A percentile compares a stretch with the other conserved stretches of the same genome.
phyloP scores from a whole-genome alignment of 2,888 invertebrate species.

The Dioctria rufipes region DNA sequence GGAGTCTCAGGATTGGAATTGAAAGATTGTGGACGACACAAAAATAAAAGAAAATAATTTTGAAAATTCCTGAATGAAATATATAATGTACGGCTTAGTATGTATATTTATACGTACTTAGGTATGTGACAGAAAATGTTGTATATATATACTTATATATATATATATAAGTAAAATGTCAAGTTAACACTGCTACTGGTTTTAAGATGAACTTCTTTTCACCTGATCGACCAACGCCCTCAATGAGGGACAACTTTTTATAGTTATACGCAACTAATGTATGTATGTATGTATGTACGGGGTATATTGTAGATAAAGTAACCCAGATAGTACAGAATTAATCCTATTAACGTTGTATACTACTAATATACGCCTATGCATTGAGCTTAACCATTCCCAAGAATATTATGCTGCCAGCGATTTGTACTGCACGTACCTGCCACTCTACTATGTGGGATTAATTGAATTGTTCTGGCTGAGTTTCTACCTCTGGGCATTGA shows the following conservation, averaged over 20 bases:
- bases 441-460: conserved; percentile 16
- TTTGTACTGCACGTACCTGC: neutral
- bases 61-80: neutral
- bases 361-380: neutral
- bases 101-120: neutral
- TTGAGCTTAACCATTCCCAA: neutral
- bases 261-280: too few species aligned
- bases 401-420: conserved; percentile 13
- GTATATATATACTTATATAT: neutral
- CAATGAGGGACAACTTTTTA: neutral
- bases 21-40: neutral
- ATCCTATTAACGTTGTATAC: conserved; percentile 13
- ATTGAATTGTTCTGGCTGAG: conserved; percentile 19
- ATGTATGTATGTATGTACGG: too few species aligned
- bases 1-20: neutral
- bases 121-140: neutral
- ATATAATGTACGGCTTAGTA: neutral
- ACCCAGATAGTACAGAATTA: conserved; percentile 10
- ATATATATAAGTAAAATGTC: neutral
- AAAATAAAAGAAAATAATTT: neutral
- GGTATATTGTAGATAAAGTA: neutral
- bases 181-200: conserved; percentile 10
- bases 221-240: conserved; percentile 16
- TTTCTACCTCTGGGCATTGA: conserved; percentile 10
- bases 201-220: neutral